A percentile compares a stretch with the other conserved stretches of the same genome.
phyloP scores from a whole-genome alignment of 2,797 vertebrate genomes.

The Lepidocolaptes lacrymiger region DNA sequence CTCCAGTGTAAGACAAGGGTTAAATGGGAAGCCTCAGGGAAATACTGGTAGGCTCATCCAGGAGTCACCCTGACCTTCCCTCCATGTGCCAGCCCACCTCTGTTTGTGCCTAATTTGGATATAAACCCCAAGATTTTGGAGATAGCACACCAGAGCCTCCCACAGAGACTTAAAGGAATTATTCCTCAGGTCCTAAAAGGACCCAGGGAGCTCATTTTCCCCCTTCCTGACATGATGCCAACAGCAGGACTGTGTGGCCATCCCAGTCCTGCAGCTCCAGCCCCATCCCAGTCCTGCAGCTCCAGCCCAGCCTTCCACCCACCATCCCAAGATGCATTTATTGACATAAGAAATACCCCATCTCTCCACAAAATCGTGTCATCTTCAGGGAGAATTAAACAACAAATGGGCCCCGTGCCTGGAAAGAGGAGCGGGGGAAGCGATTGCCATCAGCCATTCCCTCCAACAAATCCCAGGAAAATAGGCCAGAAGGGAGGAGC shows the following conservation, averaged over 20 bases:
- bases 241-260: not conserved
- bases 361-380: not conserved
- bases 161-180: not conserved
- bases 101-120: conserved; percentile 62
- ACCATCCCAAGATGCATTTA: not conserved
- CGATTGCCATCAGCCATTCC: not conserved
- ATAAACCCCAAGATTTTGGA: conserved; percentile 32
- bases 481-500: conserved; percentile 11
- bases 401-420: not conserved
- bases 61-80: conserved; percentile 56
- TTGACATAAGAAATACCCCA: not conserved
- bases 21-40: not conserved
- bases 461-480: conserved; percentile 11
- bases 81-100: conserved; percentile 55
- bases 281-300: not conserved
- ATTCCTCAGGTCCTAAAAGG: not conserved
- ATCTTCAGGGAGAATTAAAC: conserved; percentile 8
- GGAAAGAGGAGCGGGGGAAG: not conserved
- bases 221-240: not conserved
- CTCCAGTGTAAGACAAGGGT: not conserved
- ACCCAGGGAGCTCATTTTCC: not conserved
- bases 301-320: not conserved
- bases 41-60: not conserved
- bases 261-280: not conserved
- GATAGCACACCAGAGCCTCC: conserved; percentile 46